A percentile compares a stretch with the other conserved stretches of the same genome.
Evolutionary conservation across 2,113 vertebrate species (phyloP).

Genomic region (Corythaixoides concolor): DNA sequence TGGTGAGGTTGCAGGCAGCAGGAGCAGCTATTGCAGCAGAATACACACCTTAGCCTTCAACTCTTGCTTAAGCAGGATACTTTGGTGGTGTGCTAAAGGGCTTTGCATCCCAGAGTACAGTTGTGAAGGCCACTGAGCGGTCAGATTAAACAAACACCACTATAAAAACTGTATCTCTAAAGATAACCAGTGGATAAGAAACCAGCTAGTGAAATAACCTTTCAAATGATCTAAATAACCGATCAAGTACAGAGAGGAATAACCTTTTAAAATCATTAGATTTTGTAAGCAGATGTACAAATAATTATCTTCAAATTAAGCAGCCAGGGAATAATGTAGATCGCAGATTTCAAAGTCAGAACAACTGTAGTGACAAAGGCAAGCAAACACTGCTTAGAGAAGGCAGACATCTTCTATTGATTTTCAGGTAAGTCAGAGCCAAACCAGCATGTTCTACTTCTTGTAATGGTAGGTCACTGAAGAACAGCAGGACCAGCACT

Average conservation of each 20-base stretch:
- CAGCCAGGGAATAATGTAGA: not conserved
- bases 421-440: not conserved
- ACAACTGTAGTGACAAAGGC: not conserved
- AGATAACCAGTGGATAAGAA: not conserved
- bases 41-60: not conserved
- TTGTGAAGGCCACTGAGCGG: not conserved
- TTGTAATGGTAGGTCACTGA: not conserved
- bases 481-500: not conserved
- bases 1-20: not conserved
- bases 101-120: not conserved
- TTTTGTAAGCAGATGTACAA: slow-evolving; percentile 42
- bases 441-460: not conserved
- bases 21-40: not conserved
- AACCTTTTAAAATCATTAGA: slow-evolving; percentile 39
- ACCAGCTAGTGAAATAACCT: not conserved
- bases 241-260: not conserved
- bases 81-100: not conserved
- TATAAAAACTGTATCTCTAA: not conserved
- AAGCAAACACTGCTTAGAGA: not conserved
- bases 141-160: not conserved
- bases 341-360: slow-evolving; percentile 5
- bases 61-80: not conserved
- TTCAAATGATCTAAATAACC: not conserved
- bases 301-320: slow-evolving; percentile 57
- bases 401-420: not conserved